These are phyloP conservation scores for Diogma glabrata DNA, from an alignment of 2,888 invertebrate species.

Conservation along the genomic window DNA sequence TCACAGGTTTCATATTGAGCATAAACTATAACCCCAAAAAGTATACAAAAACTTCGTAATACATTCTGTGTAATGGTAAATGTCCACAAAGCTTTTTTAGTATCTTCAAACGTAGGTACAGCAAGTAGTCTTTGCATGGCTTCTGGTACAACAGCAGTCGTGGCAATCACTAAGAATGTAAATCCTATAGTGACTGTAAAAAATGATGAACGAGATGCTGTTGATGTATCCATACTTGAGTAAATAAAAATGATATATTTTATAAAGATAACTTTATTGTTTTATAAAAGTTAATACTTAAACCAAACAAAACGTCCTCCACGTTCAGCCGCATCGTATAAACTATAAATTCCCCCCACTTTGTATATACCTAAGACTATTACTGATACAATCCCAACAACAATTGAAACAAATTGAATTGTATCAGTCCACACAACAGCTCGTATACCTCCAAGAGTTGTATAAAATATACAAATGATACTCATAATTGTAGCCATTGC, in stretches of 20 bases:
- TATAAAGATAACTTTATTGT: not conserved
- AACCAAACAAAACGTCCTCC: constrained; percentile 48
- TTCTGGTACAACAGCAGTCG: constrained; percentile 45
- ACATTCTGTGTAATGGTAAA: constrained; percentile 40
- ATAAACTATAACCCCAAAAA: constrained; percentile 49
- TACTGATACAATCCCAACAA: constrained; percentile 43
- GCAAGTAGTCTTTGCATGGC: constrained; percentile 48
- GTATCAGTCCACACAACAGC: constrained; percentile 55
- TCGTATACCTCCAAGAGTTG: constrained; percentile 48
- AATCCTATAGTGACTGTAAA: constrained; percentile 46
- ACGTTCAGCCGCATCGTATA: constrained; percentile 44
- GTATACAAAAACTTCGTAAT: constrained; percentile 44
- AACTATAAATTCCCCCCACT: constrained; percentile 43
- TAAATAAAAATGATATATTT: not conserved
- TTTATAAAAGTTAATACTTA: constrained; percentile 39
- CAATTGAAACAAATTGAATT: constrained; percentile 45
- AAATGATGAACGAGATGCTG: constrained; percentile 47
- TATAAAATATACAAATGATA: constrained; percentile 62
- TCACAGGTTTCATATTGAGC: constrained; percentile 54
- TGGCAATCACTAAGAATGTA: constrained; percentile 39
- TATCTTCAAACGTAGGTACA: constrained; percentile 38
- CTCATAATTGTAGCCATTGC: constrained; percentile 55
- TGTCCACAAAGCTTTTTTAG: constrained; percentile 35
- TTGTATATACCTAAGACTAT: constrained; percentile 43
- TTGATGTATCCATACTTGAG: constrained; percentile 46